Conservation (phyloP, 2,113 vertebrate species). For the Isichthys henryi region DNA sequence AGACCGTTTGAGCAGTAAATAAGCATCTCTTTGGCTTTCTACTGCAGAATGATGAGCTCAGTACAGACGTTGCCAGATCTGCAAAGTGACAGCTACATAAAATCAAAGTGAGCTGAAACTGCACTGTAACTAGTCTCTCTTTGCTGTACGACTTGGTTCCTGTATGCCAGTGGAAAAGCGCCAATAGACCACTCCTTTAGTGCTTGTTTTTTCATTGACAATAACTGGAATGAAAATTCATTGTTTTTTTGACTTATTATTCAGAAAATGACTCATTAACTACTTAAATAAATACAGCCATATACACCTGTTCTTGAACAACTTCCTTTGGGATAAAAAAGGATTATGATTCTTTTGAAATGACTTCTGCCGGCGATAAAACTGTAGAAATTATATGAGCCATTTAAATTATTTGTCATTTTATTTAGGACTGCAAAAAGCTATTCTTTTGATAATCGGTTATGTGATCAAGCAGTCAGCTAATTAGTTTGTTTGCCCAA, state of each 20-base stretch:
- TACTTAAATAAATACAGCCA: neutral
- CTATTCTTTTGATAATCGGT: neutral
- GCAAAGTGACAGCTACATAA: neutral
- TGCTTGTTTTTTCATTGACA: neutral
- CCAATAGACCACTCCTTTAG: neutral
- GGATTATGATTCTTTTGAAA: neutral
- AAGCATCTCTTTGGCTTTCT: neutral
- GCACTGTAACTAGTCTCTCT: neutral
- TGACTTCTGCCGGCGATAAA: neutral
- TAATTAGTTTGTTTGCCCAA: neutral
- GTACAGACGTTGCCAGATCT: neutral
- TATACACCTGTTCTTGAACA: neutral
- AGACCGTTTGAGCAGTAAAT: neutral
- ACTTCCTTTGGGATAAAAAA: neutral
- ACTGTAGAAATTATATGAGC: neutral
- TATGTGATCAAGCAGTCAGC: neutral
- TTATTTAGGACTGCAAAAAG: neutral
- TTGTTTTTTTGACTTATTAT: neutral
- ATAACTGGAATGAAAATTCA: neutral
- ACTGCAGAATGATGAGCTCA: neutral
- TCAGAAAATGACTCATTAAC: neutral
- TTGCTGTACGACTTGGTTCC: neutral
- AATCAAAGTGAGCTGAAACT: neutral
- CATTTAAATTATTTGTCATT: neutral
- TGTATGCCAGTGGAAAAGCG: neutral